These are phyloP conservation scores for Solenopsis invicta DNA, from an alignment of 1,140 invertebrate species.

Conservation along the genomic window DNA sequence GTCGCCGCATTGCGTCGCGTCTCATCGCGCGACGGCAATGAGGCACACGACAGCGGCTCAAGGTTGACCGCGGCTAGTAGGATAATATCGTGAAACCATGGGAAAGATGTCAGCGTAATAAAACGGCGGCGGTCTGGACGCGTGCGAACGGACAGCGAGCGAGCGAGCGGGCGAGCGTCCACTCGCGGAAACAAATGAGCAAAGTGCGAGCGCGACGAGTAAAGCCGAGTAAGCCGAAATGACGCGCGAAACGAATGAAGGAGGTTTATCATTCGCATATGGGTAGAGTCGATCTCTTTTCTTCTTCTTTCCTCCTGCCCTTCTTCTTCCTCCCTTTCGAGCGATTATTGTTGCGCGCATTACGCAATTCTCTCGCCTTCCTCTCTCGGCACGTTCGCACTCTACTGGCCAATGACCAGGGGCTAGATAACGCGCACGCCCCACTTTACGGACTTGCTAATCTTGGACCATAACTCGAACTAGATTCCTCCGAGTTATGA, in stretches of 20 bases:
- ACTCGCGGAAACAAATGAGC: background rate
- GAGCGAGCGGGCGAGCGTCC: too few relatives aligned
- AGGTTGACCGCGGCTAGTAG: background rate
- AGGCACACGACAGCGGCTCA: constrained; percentile 8
- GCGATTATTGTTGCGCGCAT: constrained; percentile 66
- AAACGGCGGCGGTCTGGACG: background rate
- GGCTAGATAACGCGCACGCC: constrained; percentile 70
- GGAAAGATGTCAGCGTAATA: background rate
- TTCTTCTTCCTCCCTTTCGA: background rate
- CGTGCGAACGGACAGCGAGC: background rate
- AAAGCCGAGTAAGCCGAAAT: background rate
- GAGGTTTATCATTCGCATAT: background rate
- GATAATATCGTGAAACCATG: constrained; percentile 1
- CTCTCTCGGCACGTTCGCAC: constrained; percentile 44
- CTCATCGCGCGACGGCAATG: background rate
- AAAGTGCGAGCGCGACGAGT: background rate
- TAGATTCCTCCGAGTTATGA: constrained; percentile 61
- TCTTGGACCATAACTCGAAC: constrained; percentile 70
- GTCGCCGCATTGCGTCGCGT: background rate
- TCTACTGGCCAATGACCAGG: constrained; percentile 73
- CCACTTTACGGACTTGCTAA: constrained; percentile 72
- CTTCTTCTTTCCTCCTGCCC: background rate
- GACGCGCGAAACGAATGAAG: background rate
- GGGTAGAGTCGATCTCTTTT: background rate
- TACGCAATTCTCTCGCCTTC: constrained; percentile 68